Base-by-base conservation (phyloP, 2,113 vertebrate genomes). In the Sinocyclocheilus grahami region DNA sequence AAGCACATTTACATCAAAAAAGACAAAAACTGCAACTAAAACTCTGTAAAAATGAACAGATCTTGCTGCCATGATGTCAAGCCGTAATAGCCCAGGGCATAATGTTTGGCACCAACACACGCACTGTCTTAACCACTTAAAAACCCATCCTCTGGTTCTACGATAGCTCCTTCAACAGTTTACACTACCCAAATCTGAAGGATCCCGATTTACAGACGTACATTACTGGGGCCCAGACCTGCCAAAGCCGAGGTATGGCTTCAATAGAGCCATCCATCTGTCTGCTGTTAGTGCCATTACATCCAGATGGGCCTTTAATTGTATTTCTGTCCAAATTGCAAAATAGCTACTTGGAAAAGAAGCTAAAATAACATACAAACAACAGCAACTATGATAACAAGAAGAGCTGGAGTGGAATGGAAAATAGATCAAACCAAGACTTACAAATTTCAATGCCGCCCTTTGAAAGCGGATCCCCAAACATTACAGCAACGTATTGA, bases 361-460 rank as follows among this genome's bases (percentile, higher is more conserved):
- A 96, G 96, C 97, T 98, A 96, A 97, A 97, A 98, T 98, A 98
- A 98, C 96, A 97, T 97, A 98, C 97, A 99, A 98, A 98, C 97
- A 98, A 98, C 97, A 97, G 96, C 96, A 96, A 96, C 95, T 96
- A 96, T 96, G 97, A 97, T 97, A 97, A 97, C 96, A 99, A 98
- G 96, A 97, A 95, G 91, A 95, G 90, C 95, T 95, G 96, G 95
- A 97, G 96, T 95, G 95, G 96, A 96, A 97, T 94, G 95, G 95
- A 93, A 97, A 95, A 94, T 93, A 97, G 96, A 97, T 98, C 94
- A 96, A 97, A 97, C 48, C 88, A 88, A 86, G 94, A 95, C 91
- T 92, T 91, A 95, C 94, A 96, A 95, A 96, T 96, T 87, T 96
- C 94, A 92, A 94, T 94, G 93, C 91, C 87, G 92, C 91, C 93